Evolutionary conservation across 1,140 invertebrate species (phyloP).

Genomic region (Teleopsis dalmanni): DNA sequence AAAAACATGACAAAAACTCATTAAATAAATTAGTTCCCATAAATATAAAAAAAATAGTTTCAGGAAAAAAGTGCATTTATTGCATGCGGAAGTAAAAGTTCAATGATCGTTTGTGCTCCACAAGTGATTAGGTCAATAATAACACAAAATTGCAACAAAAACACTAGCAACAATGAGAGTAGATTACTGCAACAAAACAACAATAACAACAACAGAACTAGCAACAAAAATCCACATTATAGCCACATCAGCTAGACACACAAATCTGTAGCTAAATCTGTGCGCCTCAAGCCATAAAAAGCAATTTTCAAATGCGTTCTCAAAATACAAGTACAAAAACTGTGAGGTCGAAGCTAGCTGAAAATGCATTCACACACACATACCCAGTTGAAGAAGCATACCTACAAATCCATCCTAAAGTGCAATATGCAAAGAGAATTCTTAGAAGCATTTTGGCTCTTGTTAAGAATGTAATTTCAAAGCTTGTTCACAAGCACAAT

Average conservation of each 20-base stretch:
- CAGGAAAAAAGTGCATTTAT: slow-evolving; percentile 8
- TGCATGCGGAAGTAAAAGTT: slow-evolving; percentile 45
- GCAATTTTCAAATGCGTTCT: too few species aligned
- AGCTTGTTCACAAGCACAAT: too few species aligned
- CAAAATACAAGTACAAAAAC: too few species aligned
- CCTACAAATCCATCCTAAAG: too few species aligned
- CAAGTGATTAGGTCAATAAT: slow-evolving; percentile 46
- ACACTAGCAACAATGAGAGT: neutral
- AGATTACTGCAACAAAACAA: slow-evolving; percentile 6
- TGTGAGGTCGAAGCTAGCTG: too few species aligned
- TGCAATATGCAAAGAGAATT: too few species aligned
- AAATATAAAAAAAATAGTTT: slow-evolving; percentile 4
- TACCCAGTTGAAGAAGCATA: too few species aligned
- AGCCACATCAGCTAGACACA: neutral
- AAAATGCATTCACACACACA: too few species aligned
- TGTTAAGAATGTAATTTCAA: too few species aligned
- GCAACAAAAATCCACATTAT: neutral
- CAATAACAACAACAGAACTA: neutral
- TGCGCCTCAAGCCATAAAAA: too few species aligned
- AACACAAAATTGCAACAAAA: slow-evolving; percentile 28
- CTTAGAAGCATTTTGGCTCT: too few species aligned
- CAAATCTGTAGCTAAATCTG: neutral
- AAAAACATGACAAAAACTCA: neutral
- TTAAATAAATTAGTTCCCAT: too few species aligned
- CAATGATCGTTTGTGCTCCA: slow-evolving; percentile 45